Percentiles rank a stretch among this genome's conserved stretches.
Evolutionary conservation across 2,113 vertebrate species (phyloP).

Genomic region (Osmerus eperlanus): DNA sequence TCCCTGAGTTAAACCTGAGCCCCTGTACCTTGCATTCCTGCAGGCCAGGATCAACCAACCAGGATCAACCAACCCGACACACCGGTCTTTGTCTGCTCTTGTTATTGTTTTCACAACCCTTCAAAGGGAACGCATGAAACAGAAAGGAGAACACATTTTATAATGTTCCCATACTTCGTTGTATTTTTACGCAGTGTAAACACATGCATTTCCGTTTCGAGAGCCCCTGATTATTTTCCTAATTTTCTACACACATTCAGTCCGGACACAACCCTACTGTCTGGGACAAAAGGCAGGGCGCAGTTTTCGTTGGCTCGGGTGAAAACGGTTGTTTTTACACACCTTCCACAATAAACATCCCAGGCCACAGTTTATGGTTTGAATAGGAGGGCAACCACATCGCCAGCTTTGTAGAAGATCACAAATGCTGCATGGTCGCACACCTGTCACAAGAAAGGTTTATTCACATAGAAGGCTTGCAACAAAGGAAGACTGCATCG

Average conservation of each 20-base stretch:
- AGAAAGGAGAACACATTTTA: slow-evolving; percentile 30
- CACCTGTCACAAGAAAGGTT: background rate
- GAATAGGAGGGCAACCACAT: slow-evolving; percentile 31
- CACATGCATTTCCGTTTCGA: slow-evolving; percentile 46
- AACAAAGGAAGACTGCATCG: background rate
- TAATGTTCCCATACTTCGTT: slow-evolving; percentile 35
- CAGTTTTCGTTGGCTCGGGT: slow-evolving; percentile 24
- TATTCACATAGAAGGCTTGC: background rate
- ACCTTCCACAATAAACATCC: slow-evolving; percentile 47
- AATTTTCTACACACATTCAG: slow-evolving; percentile 10
- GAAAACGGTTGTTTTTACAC: slow-evolving; percentile 43
- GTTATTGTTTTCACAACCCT: slow-evolving; percentile 47
- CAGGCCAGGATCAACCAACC: too few relatives aligned
- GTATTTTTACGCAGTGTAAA: slow-evolving; percentile 31
- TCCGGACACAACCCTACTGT: slow-evolving; percentile 39
- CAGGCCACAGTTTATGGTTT: slow-evolving; percentile 32
- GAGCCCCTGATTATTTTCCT: slow-evolving; percentile 49
- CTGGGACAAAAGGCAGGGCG: slow-evolving; percentile 47
- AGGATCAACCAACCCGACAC: too few relatives aligned
- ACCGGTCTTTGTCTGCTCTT: slow-evolving; percentile 18
- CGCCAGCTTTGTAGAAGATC: slow-evolving; percentile 12
- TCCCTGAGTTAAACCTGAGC: too few relatives aligned
- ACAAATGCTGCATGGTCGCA: slow-evolving; percentile 24
- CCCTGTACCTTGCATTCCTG: too few relatives aligned
- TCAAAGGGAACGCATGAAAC: slow-evolving; percentile 44